These are phyloP conservation scores for Hirudo medicinalis DNA, from an alignment of 1,140 invertebrate genomes.

Conservation along the genomic window DNA sequence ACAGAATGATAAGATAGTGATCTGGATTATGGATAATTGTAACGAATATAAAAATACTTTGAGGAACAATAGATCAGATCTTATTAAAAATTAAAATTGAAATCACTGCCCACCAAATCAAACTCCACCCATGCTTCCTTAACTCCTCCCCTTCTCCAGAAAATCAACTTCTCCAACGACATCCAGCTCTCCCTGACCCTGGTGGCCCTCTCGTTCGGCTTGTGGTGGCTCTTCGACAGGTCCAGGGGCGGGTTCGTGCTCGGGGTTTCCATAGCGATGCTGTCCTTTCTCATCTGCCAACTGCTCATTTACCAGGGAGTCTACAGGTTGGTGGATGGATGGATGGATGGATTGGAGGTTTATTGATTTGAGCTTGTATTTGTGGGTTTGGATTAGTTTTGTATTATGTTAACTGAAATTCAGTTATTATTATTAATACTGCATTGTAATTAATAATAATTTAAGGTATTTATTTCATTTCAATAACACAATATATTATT, in stretches of 20 bases:
- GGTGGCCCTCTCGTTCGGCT: slow-evolving; percentile 40
- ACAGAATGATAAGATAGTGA: too few species aligned
- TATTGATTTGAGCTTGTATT: too few species aligned
- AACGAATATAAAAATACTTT: too few species aligned
- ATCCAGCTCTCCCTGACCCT: slow-evolving; percentile 40
- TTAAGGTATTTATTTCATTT: too few species aligned
- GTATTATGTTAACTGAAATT: neutral
- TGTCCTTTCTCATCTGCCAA: slow-evolving; percentile 41
- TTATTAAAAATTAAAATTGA: too few species aligned
- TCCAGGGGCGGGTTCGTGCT: slow-evolving; percentile 42
- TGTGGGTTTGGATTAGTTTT: neutral
- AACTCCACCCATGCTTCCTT: too few species aligned
- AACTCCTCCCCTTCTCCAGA: slow-evolving; percentile 27
- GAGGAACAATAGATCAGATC: too few species aligned
- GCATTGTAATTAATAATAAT: too few species aligned
- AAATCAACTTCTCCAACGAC: slow-evolving; percentile 43
- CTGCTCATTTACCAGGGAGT: slow-evolving; percentile 42
- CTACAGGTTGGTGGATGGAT: slow-evolving; percentile 34
- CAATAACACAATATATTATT: too few species aligned
- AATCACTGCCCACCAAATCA: too few species aligned
- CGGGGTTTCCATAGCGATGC: slow-evolving; percentile 38
- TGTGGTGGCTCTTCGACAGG: slow-evolving; percentile 44
- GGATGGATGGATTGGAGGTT: neutral
- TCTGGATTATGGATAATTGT: too few species aligned
- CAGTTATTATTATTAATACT: neutral